Evolutionary conservation across 2,797 vertebrate species (phyloP).

Genomic region (Myioborus miniatus): DNA sequence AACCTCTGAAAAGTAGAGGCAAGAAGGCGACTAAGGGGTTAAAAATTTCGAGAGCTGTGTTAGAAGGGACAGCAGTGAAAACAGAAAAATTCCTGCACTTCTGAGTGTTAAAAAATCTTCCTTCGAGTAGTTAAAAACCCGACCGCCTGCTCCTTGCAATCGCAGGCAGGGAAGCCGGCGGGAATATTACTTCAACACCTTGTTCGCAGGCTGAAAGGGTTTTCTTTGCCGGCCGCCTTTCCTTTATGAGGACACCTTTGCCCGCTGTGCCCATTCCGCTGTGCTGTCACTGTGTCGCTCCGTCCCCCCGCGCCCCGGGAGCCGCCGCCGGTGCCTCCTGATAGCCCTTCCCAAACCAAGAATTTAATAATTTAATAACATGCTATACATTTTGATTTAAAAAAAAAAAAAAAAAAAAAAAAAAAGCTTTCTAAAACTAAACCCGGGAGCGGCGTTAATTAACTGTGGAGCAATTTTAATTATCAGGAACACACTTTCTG

Average conservation of each 20-base stretch:
- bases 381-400: background rate
- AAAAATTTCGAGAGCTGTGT: background rate
- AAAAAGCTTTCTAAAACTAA: background rate
- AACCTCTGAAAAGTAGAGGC: background rate
- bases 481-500: background rate
- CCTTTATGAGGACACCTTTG: background rate
- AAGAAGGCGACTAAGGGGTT: background rate
- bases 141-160: background rate
- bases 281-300: background rate
- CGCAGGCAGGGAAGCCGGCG: constrained; percentile 12
- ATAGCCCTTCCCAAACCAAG: background rate
- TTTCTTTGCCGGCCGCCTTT: background rate
- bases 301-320: background rate
- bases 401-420: background rate
- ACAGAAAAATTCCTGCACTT: background rate
- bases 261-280: background rate
- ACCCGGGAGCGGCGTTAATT: background rate
- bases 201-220: background rate
- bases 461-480: background rate
- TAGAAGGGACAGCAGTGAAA: background rate
- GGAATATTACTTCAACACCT: background rate
- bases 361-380: constrained; percentile 56
- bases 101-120: background rate
- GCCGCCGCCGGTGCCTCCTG: background rate
- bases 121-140: background rate